Percentiles rank a stretch among this genome's conserved stretches.
Conservation (phyloP, 1,140 invertebrate species). For the Hydropsyche tenuis region DNA sequence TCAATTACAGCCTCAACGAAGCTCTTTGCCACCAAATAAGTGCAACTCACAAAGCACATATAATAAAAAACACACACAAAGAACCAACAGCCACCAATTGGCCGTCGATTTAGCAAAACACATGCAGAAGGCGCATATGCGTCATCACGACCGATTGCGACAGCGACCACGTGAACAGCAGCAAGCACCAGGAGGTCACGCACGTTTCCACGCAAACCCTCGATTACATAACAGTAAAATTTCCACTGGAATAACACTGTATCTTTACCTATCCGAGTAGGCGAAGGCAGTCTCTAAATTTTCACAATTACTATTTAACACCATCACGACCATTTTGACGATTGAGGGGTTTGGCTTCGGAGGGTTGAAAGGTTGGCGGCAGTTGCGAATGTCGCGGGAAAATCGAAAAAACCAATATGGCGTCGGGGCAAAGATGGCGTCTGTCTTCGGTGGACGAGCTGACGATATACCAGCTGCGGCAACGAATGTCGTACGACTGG, state of each 20-base stretch:
- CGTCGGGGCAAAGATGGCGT: background rate
- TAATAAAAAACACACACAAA: too few relatives aligned
- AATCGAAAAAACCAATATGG: background rate
- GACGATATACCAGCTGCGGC: too few relatives aligned
- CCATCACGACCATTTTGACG: constrained; percentile 25
- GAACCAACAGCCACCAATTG: too few relatives aligned
- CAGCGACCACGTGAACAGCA: background rate
- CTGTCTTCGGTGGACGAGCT: too few relatives aligned
- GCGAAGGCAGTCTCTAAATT: constrained; percentile 43
- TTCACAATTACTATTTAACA: constrained; percentile 43
- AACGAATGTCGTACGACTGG: too few relatives aligned
- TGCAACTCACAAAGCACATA: too few relatives aligned
- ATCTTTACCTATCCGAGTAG: background rate
- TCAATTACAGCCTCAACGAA: too few relatives aligned
- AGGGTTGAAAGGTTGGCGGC: background rate
- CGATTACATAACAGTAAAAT: background rate
- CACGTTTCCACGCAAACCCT: too few relatives aligned
- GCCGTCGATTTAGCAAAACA: background rate
- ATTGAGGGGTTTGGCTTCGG: background rate
- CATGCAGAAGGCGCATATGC: background rate
- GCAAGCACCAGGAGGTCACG: background rate
- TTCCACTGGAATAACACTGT: too few relatives aligned
- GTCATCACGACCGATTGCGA: background rate
- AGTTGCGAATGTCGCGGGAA: constrained; percentile 3
- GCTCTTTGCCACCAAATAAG: too few relatives aligned